phyloP scores from a whole-genome alignment of 2,888 invertebrate species.

The Danaus chrysippus region DNA sequence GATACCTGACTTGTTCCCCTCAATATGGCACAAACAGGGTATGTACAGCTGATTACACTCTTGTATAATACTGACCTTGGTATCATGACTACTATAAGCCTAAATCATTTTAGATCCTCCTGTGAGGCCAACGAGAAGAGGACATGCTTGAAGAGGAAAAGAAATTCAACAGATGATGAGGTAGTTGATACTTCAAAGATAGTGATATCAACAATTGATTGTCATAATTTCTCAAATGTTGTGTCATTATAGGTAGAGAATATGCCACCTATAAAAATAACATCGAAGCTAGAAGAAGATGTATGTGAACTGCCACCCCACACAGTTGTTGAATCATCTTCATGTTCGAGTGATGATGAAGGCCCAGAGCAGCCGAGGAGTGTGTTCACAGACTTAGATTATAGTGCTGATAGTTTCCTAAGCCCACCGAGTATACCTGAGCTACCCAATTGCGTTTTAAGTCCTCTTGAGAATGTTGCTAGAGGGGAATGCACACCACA shows the following conservation, averaged over 20 bases:
- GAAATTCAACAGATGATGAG: constrained; percentile 71
- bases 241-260: constrained; percentile 64
- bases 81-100: constrained; percentile 56
- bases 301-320: constrained; percentile 55
- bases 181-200: constrained; percentile 40
- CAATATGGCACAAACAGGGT: constrained; percentile 73
- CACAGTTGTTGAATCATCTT: constrained; percentile 68
- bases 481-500: constrained; percentile 72
- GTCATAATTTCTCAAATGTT: constrained; percentile 15
- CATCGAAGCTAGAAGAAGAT: constrained; percentile 51
- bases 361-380: constrained; percentile 57
- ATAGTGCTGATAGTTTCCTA: constrained; percentile 70
- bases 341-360: constrained; percentile 70
- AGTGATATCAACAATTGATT: constrained; percentile 20
- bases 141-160: constrained; percentile 66
- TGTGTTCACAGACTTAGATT: constrained; percentile 66
- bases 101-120: constrained; percentile 58
- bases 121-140: constrained; percentile 61
- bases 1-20: constrained; percentile 48
- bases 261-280: constrained; percentile 65
- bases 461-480: constrained; percentile 73
- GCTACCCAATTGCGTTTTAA: constrained; percentile 64
- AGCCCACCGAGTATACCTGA: constrained; percentile 73
- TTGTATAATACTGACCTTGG: constrained; percentile 52
- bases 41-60: constrained; percentile 49